Base-by-base conservation (phyloP, 1,140 invertebrate species). In the Cherax destructor region DNA sequence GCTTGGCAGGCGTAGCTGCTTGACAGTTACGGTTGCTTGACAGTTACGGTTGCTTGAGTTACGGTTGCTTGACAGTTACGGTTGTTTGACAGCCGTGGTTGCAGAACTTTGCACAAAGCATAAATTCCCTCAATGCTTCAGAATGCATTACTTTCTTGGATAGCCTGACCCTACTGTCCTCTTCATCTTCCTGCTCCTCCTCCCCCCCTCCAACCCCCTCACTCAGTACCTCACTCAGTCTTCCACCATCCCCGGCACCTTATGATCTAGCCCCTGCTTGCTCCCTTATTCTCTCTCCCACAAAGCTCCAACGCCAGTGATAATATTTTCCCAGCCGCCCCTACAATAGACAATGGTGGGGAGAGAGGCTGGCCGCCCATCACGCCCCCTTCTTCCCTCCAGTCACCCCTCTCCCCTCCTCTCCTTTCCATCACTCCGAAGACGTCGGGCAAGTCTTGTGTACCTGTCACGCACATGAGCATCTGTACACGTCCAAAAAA, bases 301-400 rank as follows among this genome's bases (percentile, higher is more conserved):
- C 81, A 83, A 83, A 83, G 61, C 59, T 83, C 59, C 81, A 65
- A 56, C 41, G 11, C 81, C 81, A 83, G 81, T 69, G 59, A 83
- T 83, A 83, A 83, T 83, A 83, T 83, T 83, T 83, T 83, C 81
- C 81, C 49, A 69, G 59, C 81, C 81, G 65, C 81, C 81, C 59
- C 81, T 59, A 65, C 81, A 83, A 47, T 69, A 69, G 59, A 83
- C 81, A 83, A 83, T 65, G 52, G 81, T 83, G 61, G 81, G n/a
- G 56, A 13, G 4, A 69, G 30, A 24, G 52, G 69, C 5, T 24
- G 69, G 69, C 69, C 69, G 6, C 13, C 21, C n/a, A 69, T 69
- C 65, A 69, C 65, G 21, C n/a, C 80, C 52, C n/a, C 18, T 61
- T 56, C 56, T 13, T 4, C 52, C 16, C 47, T 13, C 47, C 49